Evolutionary conservation across 2,113 vertebrate genomes (phyloP).

Genomic region (Neotoma lepida): DNA sequence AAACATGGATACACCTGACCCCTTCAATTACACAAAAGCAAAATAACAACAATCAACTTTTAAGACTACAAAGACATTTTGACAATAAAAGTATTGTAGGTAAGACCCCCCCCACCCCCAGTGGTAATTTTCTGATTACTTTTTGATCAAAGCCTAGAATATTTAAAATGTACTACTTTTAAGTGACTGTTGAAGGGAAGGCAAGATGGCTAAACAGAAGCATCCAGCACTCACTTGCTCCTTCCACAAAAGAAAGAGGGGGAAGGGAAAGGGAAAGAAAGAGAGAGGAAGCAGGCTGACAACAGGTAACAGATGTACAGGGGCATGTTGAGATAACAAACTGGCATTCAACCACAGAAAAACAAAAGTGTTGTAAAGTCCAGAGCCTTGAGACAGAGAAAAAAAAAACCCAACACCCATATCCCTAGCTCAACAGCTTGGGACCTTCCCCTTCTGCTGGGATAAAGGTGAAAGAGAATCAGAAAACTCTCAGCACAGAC

Average conservation of each 20-base stretch:
- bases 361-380: not conserved
- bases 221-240: not conserved
- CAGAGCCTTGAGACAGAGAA: not conserved
- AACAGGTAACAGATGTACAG: not conserved
- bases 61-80: constrained; percentile 53
- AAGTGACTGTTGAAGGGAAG: not conserved
- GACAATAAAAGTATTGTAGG: not conserved
- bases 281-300: not conserved
- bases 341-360: not conserved
- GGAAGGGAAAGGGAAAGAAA: too few relatives aligned
- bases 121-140: not conserved
- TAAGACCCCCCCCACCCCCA: not conserved
- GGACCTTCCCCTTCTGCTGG: not conserved
- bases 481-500: not conserved
- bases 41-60: not conserved
- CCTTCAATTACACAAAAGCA: not conserved
- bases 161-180: not conserved
- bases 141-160: not conserved
- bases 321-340: not conserved
- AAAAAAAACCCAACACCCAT: not conserved
- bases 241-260: not conserved
- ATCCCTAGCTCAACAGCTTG: not conserved
- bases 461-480: not conserved
- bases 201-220: not conserved
- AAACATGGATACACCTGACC: not conserved